Percentiles rank a stretch among this genome's conserved stretches.
These are phyloP conservation scores for Beris chalybata DNA, from an alignment of 2,888 invertebrate genomes.

Conservation along the genomic window DNA sequence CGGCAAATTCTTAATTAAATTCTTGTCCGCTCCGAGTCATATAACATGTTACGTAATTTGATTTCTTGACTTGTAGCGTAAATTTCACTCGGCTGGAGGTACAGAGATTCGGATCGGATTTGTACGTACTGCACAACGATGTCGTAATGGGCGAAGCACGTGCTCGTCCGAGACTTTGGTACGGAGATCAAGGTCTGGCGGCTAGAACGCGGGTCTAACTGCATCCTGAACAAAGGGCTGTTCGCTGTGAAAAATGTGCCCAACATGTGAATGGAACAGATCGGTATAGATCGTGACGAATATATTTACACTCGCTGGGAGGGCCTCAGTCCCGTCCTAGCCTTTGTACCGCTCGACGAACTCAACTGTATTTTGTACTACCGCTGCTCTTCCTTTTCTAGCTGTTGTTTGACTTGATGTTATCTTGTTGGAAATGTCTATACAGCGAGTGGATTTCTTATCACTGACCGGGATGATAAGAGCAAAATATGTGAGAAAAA, in stretches of 20 bases:
- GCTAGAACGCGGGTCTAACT: no score
- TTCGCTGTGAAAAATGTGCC: constrained; percentile 5
- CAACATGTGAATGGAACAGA: constrained; percentile 21
- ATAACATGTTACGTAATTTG: constrained; percentile 40
- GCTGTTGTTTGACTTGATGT: constrained; percentile 13
- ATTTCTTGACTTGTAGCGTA: constrained; percentile 13
- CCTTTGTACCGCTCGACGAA: no score
- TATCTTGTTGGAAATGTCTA: no score
- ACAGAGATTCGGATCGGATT: constrained; percentile 12
- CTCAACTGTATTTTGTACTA: constrained; percentile 14
- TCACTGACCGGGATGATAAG: no score
- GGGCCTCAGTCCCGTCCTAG: no score
- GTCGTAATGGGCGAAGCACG: constrained; percentile 37
- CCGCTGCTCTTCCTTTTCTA: not conserved
- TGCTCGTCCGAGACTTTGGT: constrained; percentile 1
- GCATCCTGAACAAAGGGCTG: not conserved
- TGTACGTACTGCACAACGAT: constrained; percentile 41
- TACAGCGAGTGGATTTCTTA: no score
- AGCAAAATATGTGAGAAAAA: no score
- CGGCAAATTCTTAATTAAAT: constrained; percentile 18
- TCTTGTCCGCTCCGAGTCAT: constrained; percentile 30
- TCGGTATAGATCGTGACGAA: not conserved
- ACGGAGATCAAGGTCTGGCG: no score
- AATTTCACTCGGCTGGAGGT: constrained; percentile 31
- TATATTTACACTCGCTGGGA: not conserved